phyloP scores from a whole-genome alignment of 2,113 vertebrate genomes.

The Ciconia maguari region DNA sequence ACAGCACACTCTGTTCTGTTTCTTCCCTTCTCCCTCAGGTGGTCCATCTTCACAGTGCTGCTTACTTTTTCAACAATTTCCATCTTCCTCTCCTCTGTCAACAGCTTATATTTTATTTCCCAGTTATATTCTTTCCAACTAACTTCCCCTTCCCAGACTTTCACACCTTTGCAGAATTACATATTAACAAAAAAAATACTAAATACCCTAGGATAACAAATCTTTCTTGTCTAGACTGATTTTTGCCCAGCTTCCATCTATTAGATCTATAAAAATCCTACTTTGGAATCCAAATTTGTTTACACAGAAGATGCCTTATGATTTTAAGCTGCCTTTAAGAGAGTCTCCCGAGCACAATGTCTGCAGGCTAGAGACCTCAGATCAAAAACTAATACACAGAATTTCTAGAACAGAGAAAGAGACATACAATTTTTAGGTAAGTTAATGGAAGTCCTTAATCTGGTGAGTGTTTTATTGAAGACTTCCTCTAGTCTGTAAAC shows the following conservation, averaged over 20 bases:
- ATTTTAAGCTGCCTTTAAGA: neutral
- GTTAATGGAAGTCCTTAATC: neutral
- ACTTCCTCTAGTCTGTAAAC: neutral
- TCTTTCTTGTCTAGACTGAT: neutral
- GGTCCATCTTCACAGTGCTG: neutral
- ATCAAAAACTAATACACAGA: neutral
- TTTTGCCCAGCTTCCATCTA: neutral
- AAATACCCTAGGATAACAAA: neutral
- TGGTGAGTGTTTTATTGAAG: neutral
- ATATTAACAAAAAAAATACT: neutral
- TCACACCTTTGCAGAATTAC: neutral
- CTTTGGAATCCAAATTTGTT: neutral
- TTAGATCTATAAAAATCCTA: neutral
- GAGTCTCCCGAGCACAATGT: neutral
- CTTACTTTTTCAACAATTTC: neutral
- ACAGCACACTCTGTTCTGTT: neutral
- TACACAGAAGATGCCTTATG: neutral
- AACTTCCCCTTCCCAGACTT: neutral
- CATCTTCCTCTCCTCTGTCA: neutral
- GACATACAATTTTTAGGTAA: neutral
- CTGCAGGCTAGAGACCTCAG: neutral
- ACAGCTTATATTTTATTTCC: neutral
- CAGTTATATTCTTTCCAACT: neutral
- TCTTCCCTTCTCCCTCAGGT: neutral
- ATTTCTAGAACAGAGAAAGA: neutral